These are phyloP conservation scores for Peromyscus polionotus DNA, from an alignment of 2,113 vertebrate species.

Conservation along the genomic window DNA sequence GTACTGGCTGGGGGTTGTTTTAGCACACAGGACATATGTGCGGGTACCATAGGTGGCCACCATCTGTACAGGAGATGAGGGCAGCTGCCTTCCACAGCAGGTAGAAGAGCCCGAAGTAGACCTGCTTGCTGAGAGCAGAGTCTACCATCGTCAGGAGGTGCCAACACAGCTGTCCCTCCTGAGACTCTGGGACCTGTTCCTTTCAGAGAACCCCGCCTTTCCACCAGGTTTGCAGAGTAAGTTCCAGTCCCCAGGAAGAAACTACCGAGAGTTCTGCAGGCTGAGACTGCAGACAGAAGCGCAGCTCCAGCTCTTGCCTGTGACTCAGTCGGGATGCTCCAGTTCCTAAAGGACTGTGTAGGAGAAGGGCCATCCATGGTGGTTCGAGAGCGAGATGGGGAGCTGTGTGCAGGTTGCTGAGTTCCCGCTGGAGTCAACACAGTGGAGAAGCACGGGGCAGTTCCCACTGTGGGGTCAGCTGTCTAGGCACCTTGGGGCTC, in stretches of 20 bases:
- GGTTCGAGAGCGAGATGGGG: not conserved
- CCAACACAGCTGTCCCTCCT: rapidly evolving
- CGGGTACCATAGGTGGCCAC: rapidly evolving
- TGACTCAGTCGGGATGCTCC: not conserved
- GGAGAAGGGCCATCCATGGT: not conserved
- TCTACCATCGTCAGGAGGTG: too few relatives aligned
- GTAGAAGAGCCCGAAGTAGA: rapidly evolving
- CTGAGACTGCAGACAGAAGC: not conserved
- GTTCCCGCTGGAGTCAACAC: conserved; percentile 14
- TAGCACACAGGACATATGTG: rapidly evolving
- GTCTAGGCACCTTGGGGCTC: not conserved
- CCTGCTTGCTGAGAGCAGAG: not conserved
- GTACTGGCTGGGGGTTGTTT: not conserved
- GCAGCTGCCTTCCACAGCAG: not conserved
- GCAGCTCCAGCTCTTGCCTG: not conserved
- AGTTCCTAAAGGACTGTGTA: conserved; percentile 30
- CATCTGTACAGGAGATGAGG: not conserved
- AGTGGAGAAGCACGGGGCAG: not conserved
- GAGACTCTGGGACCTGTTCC: not conserved
- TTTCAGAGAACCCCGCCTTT: not conserved
- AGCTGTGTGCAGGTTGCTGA: not conserved
- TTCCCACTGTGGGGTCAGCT: not conserved
- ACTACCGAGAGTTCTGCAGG: not conserved
- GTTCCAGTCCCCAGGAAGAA: not conserved
- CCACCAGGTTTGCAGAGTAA: not conserved